Evolutionary conservation across 2,113 vertebrate species (phyloP).

Genomic region (Anthoscopus minutus): DNA sequence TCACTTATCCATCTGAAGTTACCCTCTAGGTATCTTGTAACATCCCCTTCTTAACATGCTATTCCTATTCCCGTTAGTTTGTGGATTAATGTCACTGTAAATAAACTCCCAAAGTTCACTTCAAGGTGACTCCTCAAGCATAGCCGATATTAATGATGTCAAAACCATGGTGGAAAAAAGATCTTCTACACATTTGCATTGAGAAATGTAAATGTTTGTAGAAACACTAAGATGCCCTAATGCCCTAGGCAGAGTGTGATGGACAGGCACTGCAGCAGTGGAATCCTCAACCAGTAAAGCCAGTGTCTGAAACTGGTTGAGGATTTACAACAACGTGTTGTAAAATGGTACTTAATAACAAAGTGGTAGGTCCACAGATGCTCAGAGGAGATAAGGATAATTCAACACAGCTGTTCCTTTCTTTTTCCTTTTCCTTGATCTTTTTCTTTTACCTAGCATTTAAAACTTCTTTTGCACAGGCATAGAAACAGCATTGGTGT

Average conservation of each 20-base stretch:
- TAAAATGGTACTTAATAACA: slow-evolving; percentile 7
- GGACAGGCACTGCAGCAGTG: neutral
- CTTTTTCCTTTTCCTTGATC: neutral
- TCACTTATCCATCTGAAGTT: neutral
- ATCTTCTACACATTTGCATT: neutral
- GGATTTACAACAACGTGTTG: neutral
- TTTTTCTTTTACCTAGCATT: neutral
- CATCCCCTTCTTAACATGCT: neutral
- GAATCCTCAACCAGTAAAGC: neutral
- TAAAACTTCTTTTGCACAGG: neutral
- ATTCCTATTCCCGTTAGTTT: neutral
- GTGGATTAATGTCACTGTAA: neutral
- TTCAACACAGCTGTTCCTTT: neutral
- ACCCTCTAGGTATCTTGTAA: neutral
- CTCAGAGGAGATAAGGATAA: neutral
- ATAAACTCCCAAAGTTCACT: neutral
- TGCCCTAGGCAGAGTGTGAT: neutral
- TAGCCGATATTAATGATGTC: neutral
- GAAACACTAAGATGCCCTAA: neutral
- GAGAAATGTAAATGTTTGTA: neutral
- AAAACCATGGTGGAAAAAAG: neutral
- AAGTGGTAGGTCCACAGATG: neutral
- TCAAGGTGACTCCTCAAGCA: neutral
- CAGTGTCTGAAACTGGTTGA: neutral
- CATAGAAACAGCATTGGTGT: neutral